These are phyloP conservation scores for Andrena bucephala DNA, from an alignment of 2,888 invertebrate genomes.

Conservation along the genomic window DNA sequence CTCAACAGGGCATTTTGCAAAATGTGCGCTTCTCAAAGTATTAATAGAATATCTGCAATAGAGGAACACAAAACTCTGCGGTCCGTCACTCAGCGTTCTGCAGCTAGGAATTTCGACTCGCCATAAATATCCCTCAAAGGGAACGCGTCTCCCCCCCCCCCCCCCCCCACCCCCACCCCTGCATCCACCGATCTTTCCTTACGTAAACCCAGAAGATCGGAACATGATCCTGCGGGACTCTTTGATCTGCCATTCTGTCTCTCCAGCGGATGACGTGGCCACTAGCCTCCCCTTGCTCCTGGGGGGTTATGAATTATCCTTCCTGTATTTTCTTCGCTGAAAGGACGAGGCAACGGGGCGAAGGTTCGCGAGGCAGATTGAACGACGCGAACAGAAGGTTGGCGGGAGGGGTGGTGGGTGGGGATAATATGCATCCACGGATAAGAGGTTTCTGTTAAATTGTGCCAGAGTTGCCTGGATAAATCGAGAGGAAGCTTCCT, in stretches of 20 bases:
- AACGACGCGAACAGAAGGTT: constrained; percentile 20
- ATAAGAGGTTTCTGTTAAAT: constrained; percentile 22
- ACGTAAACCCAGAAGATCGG: constrained; percentile 22
- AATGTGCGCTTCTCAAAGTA: background rate
- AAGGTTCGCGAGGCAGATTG: constrained; percentile 42
- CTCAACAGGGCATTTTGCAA: background rate
- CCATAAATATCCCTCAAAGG: constrained; percentile 48
- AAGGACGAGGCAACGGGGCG: constrained; percentile 12
- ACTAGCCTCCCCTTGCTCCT: background rate
- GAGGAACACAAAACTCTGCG: background rate
- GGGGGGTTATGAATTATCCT: constrained; percentile 67
- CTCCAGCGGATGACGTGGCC: constrained; percentile 34
- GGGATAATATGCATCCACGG: constrained; percentile 21
- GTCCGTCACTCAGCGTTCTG: background rate
- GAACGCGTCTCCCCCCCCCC: background rate
- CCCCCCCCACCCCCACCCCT: constrained; percentile 10
- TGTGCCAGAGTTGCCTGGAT: constrained; percentile 11
- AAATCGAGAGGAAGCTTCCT: constrained; percentile 16
- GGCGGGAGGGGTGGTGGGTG: background rate
- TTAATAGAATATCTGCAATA: background rate
- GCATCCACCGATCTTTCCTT: constrained; percentile 37
- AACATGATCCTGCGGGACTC: constrained; percentile 53
- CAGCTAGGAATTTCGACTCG: constrained; percentile 20
- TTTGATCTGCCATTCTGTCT: constrained; percentile 68
- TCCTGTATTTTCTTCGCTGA: constrained; percentile 32